Evolutionary conservation across 2,888 invertebrate genomes (phyloP).

Genomic region (Invenusta paracnida): DNA sequence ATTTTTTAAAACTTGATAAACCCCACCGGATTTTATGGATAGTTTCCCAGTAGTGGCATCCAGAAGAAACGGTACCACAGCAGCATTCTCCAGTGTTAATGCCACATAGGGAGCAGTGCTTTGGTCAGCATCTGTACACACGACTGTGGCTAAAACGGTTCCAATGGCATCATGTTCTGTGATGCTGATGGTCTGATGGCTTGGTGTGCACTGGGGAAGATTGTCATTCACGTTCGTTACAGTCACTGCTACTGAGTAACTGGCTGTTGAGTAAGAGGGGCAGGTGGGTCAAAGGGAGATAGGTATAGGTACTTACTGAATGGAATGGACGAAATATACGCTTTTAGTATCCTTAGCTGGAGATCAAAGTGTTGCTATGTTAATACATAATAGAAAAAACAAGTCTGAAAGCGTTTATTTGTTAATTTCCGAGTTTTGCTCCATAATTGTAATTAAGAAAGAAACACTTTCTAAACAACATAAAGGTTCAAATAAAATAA

Average conservation of each 20-base stretch:
- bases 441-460: too few relatives aligned
- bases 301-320: too few relatives aligned
- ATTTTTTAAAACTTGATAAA: too few relatives aligned
- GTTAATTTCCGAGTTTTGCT: too few relatives aligned
- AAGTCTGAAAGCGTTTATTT: too few relatives aligned
- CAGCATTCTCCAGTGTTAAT: not conserved
- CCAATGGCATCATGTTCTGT: not conserved
- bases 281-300: not conserved
- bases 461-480: too few relatives aligned
- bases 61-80: not conserved
- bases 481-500: too few relatives aligned
- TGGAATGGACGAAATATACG: too few relatives aligned
- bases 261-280: not conserved
- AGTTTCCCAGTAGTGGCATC: not conserved
- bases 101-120: not conserved
- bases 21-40: not conserved
- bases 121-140: not conserved
- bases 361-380: too few relatives aligned
- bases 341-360: too few relatives aligned
- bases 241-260: not conserved
- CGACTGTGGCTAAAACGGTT: not conserved
- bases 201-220: not conserved
- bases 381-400: too few relatives aligned
- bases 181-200: not conserved
- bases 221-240: not conserved